A percentile compares a stretch with the other conserved stretches of the same genome.
Conservation (phyloP, 1,140 invertebrate species). For the Melipona quadrifasciata region DNA sequence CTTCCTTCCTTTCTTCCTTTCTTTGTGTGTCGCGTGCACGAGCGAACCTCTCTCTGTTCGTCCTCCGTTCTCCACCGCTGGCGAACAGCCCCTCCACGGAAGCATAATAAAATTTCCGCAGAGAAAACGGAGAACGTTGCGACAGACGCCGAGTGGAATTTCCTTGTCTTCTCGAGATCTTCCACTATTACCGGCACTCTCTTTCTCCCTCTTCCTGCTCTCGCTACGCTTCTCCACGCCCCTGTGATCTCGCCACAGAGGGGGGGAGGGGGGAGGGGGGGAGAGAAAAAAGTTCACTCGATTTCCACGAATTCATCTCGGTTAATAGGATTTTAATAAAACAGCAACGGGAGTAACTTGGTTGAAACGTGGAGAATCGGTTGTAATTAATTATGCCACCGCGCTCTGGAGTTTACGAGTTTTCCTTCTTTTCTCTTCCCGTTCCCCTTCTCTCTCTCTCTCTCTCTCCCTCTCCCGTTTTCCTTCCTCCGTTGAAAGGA, state of each 20-base stretch:
- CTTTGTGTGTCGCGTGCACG: not conserved
- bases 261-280: too few species aligned
- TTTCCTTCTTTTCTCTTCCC: not conserved
- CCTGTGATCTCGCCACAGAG: too few species aligned
- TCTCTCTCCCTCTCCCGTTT: too few species aligned
- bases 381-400: constrained; percentile 58
- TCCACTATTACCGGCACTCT: constrained; percentile 49
- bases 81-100: constrained; percentile 46
- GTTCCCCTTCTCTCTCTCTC: not conserved
- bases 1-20: constrained; percentile 9
- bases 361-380: constrained; percentile 32
- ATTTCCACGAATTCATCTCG: constrained; percentile 55
- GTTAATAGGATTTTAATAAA: constrained; percentile 64
- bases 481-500: not conserved
- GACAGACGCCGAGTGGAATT: constrained; percentile 67
- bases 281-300: constrained; percentile 57
- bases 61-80: constrained; percentile 18
- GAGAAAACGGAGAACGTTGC: constrained; percentile 60
- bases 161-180: constrained; percentile 65
- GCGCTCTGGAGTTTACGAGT: constrained; percentile 8
- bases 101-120: constrained; percentile 69
- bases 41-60: constrained; percentile 23
- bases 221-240: not conserved
- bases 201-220: not conserved
- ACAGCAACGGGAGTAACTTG: constrained; percentile 28